Base-by-base conservation (phyloP, 2,797 vertebrate species). In the Macropus fuliginosus region DNA sequence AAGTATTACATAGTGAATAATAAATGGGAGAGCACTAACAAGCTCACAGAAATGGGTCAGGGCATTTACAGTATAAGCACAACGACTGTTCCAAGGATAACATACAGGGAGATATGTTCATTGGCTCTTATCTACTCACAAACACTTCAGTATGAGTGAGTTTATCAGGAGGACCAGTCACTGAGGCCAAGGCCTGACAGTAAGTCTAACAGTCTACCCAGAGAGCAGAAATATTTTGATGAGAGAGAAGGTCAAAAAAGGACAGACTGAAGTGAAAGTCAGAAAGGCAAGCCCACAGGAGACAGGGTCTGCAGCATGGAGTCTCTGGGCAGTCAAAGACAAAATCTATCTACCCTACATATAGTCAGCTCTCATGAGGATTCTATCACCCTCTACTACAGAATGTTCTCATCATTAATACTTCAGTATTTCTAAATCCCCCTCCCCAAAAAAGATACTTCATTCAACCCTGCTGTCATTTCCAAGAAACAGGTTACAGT, bases 131-230 rank as follows among this genome's bases (percentile, higher is more conserved):
- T 27, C 11, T 40, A 27, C 21, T 81, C 40, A 74, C 21, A 18
- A 81, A 81, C 74, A 81, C 21, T 81, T 46, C 18, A 24, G 74
- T 2, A 0, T 81, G 74, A 16, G 16, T 46, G 21, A 81, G 21
- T 81, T 81, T 81, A 81, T 81, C 74, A 81, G n/a, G 46, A 40
- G 5, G 13, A n/a, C 62, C 31, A 81, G 66, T 46, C 66, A 81
- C n/a, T 81, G 16, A 46, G 40, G 74, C n/a, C 18, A 46, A 81
- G 21, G 74, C 18, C 8, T 81, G 18, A 81, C 74, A 81, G 40
- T 27, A 81, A 21, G 40, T 27, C 16, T 27, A 46, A 52, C 50
- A 40, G 0, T 27, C 8, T 0, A 1, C 9, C 46, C 0, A 9
- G 0, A 8, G 24, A 50, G 28, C 0, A n/a, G 55, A 91, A 62